Percentiles rank a stretch among this genome's conserved stretches.
Conservation (phyloP, 2,888 invertebrate genomes). For the Drosophila trichaetosa region DNA sequence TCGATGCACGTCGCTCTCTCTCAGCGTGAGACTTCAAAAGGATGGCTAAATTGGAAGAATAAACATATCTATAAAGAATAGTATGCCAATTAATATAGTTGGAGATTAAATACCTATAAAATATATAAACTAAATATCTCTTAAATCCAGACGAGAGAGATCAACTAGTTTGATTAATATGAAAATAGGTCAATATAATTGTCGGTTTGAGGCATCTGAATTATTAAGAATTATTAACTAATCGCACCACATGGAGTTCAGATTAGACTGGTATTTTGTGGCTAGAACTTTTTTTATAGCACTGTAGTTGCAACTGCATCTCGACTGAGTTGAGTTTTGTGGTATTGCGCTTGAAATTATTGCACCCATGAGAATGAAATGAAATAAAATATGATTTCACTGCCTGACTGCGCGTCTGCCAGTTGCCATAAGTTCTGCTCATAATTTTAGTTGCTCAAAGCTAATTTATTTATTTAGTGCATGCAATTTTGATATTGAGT, state of each 20-base stretch:
- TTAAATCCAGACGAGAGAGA: not conserved
- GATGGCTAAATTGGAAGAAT: not conserved
- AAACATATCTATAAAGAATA: not conserved
- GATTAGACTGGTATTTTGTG: slow-evolving; percentile 25
- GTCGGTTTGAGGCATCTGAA: not conserved
- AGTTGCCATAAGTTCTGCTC: slow-evolving; percentile 19
- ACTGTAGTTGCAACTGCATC: slow-evolving; percentile 49
- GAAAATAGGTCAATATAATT: not conserved
- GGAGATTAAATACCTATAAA: not conserved
- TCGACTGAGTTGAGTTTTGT: slow-evolving; percentile 19
- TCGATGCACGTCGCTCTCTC: slow-evolving; percentile 37
- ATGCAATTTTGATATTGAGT: slow-evolving; percentile 15
- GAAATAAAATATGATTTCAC: slow-evolving; percentile 58
- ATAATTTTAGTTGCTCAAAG: slow-evolving; percentile 16
- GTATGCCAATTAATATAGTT: not conserved
- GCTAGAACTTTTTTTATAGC: slow-evolving; percentile 58
- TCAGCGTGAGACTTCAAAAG: slow-evolving; percentile 3
- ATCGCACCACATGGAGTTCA: slow-evolving; percentile 28
- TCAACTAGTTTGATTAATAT: not conserved
- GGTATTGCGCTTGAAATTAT: slow-evolving; percentile 32
- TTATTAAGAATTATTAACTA: slow-evolving; percentile 10
- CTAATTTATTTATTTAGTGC: slow-evolving; percentile 28
- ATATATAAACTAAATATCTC: not conserved
- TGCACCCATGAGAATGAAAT: slow-evolving; percentile 50
- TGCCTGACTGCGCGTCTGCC: slow-evolving; percentile 11